These are phyloP conservation scores for Drosophila dunni DNA, from an alignment of 1,140 invertebrate genomes.

Conservation along the genomic window DNA sequence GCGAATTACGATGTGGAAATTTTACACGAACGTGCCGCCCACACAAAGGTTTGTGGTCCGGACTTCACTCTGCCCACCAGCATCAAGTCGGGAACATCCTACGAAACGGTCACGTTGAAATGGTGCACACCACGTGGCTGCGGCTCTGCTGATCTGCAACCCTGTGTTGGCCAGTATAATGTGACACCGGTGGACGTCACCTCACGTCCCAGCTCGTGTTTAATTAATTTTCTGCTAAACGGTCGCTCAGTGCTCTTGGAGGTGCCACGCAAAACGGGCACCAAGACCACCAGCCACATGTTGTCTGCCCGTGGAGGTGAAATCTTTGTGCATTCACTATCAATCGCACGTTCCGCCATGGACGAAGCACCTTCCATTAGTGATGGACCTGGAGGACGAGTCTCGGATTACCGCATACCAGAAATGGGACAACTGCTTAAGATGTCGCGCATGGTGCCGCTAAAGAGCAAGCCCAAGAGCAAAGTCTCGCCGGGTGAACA, in stretches of 20 bases:
- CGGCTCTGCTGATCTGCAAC: conserved; percentile 91
- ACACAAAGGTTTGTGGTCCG: conserved; percentile 89
- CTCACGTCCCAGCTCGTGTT: conserved; percentile 95
- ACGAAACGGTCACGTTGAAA: conserved; percentile 93
- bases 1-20: conserved; percentile 99
- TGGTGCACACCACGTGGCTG: conserved; percentile 97
- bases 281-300: conserved; percentile 96
- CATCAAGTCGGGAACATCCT: conserved; percentile 85
- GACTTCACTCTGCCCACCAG: conserved; percentile 86
- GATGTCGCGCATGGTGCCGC: conserved; percentile 91
- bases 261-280: conserved; percentile 94
- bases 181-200: conserved; percentile 98
- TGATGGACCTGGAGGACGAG: conserved; percentile 95
- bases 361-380: conserved; percentile 98
- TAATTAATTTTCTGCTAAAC: conserved; percentile 97
- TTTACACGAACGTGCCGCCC: conserved; percentile 93
- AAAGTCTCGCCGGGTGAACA: conserved; percentile 87
- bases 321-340: conserved; percentile 97
- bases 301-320: conserved; percentile 97
- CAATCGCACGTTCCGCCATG: conserved; percentile 93
- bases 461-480: conserved; percentile 85
- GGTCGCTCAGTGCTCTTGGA: conserved; percentile 97
- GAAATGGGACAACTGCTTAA: conserved; percentile 96
- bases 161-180: conserved; percentile 92
- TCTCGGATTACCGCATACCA: conserved; percentile 95